These are phyloP conservation scores for Enoplosus armatus DNA, from an alignment of 2,797 vertebrate genomes.

Conservation along the genomic window DNA sequence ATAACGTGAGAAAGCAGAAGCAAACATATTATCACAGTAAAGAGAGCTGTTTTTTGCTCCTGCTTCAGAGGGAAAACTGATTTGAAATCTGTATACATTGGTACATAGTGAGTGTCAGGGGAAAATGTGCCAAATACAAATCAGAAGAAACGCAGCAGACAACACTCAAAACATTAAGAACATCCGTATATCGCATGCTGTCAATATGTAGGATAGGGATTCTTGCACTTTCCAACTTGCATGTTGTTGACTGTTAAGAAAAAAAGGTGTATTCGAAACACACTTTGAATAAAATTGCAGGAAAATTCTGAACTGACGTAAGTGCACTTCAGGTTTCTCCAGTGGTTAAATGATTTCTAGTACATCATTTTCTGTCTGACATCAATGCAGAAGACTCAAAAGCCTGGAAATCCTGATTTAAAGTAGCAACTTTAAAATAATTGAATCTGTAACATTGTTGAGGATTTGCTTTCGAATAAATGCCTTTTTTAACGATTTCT, in stretches of 20 bases:
- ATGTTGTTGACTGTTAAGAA: neutral
- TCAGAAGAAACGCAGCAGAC: neutral
- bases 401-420: neutral
- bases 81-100: neutral
- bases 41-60: neutral
- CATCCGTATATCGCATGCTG: too few relatives aligned
- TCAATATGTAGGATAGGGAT: neutral
- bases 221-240: neutral
- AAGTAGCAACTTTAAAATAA: neutral
- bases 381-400: neutral
- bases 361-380: neutral
- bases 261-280: neutral
- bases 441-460: neutral
- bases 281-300: neutral
- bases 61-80: neutral
- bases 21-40: neutral
- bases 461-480: neutral
- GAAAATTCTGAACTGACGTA: neutral
- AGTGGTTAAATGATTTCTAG: neutral
- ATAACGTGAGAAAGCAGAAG: constrained; percentile 9
- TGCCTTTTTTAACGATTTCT: neutral
- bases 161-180: neutral
- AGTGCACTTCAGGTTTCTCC: neutral
- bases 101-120: neutral
- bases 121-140: neutral